phyloP scores from a whole-genome alignment of 2,113 vertebrate species.

The Vombatus ursinus region DNA sequence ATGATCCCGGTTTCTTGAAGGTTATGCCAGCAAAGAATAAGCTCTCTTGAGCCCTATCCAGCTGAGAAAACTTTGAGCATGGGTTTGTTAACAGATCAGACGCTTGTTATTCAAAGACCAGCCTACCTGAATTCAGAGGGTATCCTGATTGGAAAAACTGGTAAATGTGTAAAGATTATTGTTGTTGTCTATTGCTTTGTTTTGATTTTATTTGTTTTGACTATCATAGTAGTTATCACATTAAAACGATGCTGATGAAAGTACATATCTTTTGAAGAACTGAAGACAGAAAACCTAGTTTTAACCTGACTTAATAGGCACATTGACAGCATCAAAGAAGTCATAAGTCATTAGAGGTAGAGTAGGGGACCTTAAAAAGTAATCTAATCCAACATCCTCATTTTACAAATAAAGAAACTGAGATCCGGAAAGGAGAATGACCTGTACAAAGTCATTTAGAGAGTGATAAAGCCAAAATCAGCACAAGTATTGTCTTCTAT shows the following conservation, averaged over 20 bases:
- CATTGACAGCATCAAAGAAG: not conserved
- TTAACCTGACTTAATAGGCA: not conserved
- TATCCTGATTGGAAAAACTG: no score
- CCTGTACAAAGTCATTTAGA: not conserved
- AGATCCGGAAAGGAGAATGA: not conserved
- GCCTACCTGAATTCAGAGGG: no score
- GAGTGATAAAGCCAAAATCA: not conserved
- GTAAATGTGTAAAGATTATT: no score
- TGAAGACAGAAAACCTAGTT: not conserved
- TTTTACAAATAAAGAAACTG: not conserved
- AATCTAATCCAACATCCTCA: not conserved
- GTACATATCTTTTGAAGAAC: not conserved
- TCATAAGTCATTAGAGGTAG: not conserved
- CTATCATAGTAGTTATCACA: no score
- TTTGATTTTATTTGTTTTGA: no score
- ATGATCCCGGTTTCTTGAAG: no score
- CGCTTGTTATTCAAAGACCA: no score
- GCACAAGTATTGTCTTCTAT: not conserved
- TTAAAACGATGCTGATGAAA: not conserved
- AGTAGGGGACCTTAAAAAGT: not conserved
- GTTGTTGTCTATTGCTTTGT: no score
- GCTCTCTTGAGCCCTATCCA: no score
- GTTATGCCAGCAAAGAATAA: no score
- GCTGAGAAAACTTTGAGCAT: no score
- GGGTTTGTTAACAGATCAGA: no score